Percentiles rank a stretch among this genome's conserved stretches.
Evolutionary conservation across 2,888 invertebrate genomes (phyloP).

Genomic region (Belgica antarctica): DNA sequence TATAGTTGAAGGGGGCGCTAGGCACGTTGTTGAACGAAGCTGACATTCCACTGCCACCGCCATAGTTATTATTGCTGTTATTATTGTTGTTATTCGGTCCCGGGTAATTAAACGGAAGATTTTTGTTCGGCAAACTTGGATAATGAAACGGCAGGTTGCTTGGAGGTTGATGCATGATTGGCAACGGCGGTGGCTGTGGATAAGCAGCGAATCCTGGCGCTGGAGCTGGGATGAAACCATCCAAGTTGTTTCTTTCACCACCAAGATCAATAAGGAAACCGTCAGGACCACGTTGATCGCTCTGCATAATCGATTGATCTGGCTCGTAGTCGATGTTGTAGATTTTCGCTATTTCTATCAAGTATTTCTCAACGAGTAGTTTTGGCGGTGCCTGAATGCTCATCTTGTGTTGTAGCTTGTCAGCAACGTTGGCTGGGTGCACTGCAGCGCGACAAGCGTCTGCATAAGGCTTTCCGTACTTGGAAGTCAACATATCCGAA

Average conservation of each 20-base stretch:
- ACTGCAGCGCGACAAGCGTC: conserved; percentile 86
- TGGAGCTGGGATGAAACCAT: conserved; percentile 57
- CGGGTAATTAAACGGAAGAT: conserved; percentile 66
- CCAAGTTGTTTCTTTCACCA: conserved; percentile 62
- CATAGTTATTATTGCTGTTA: conserved; percentile 49
- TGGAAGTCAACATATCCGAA: conserved; percentile 80
- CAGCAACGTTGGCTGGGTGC: conserved; percentile 82
- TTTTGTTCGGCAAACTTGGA: conserved; percentile 54
- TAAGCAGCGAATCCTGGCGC: conserved; percentile 80
- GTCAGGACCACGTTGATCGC: conserved; percentile 61
- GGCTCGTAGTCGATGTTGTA: conserved; percentile 94
- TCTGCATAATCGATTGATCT: conserved; percentile 86
- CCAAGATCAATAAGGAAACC: conserved; percentile 66
- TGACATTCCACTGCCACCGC: conserved; percentile 57
- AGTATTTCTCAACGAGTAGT: conserved; percentile 62
- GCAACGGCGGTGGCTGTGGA: conserved; percentile 68
- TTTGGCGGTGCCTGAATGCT: conserved; percentile 94
- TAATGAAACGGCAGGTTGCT: conserved; percentile 65
- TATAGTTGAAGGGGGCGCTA: conserved; percentile 58
- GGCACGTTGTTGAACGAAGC: conserved; percentile 49
- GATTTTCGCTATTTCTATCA: conserved; percentile 95
- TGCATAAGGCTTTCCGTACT: conserved; percentile 92
- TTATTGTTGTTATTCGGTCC: conserved; percentile 49
- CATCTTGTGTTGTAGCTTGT: conserved; percentile 90
- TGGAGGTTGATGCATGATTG: conserved; percentile 59